A percentile compares a stretch with the other conserved stretches of the same genome.
phyloP scores from a whole-genome alignment of 2,113 vertebrate genomes.

The Glaucidium brasilianum region DNA sequence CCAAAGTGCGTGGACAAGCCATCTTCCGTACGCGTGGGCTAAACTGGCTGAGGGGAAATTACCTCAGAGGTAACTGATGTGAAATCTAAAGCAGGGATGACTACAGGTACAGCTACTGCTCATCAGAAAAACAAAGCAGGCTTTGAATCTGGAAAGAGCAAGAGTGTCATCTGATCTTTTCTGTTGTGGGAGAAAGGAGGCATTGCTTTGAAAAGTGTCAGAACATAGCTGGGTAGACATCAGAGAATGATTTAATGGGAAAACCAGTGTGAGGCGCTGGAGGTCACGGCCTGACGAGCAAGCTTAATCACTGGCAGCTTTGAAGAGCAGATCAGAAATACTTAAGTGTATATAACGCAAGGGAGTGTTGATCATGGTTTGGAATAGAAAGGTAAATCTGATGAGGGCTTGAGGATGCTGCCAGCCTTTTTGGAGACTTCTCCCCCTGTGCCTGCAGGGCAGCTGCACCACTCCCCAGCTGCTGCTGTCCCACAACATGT shows the following conservation, averaged over 20 bases:
- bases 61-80: neutral
- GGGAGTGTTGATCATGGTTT: neutral
- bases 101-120: neutral
- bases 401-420: neutral
- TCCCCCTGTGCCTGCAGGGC: fast-evolving
- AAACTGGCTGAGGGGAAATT: neutral
- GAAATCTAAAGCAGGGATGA: neutral
- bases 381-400: neutral
- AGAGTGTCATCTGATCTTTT: neutral
- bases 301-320: neutral
- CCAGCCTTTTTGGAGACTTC: neutral
- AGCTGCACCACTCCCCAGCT: neutral
- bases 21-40: fast-evolving
- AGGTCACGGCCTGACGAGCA: neutral
- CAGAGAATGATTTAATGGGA: neutral
- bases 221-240: neutral
- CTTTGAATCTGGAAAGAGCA: neutral
- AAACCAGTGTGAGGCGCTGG: neutral
- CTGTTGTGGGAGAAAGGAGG: neutral
- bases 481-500: neutral
- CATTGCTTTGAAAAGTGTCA: neutral
- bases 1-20: neutral
- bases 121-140: fast-evolving
- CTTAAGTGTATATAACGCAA: neutral
- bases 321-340: neutral